Evolutionary conservation across 2,888 invertebrate genomes (phyloP).

Genomic region (Nephrotoma flavescens): DNA sequence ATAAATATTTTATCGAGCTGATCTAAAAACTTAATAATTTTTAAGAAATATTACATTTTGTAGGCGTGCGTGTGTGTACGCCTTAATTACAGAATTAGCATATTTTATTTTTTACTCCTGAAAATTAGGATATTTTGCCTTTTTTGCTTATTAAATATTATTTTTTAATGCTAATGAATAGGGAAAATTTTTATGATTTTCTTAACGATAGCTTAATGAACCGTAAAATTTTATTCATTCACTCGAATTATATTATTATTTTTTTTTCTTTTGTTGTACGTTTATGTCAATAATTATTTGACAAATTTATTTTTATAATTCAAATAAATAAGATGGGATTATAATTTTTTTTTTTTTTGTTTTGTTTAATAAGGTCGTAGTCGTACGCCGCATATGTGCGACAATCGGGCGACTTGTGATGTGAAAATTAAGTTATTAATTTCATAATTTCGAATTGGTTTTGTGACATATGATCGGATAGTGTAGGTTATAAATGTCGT

Average conservation of each 20-base stretch:
- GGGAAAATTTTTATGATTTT: background rate
- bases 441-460: background rate
- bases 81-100: background rate
- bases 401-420: background rate
- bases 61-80: background rate
- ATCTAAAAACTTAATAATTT: background rate
- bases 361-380: background rate
- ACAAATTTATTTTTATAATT: background rate
- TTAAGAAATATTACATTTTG: background rate
- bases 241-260: background rate
- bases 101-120: background rate
- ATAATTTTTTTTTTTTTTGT: background rate
- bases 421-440: background rate
- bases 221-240: background rate
- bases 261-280: background rate
- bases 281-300: background rate
- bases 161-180: background rate
- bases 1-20: background rate
- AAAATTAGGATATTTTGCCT: background rate
- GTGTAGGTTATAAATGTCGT: background rate
- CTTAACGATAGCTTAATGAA: background rate
- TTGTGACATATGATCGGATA: background rate
- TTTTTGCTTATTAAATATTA: background rate
- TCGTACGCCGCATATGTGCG: background rate
- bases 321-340: background rate